A percentile compares a stretch with the other conserved stretches of the same genome.
phyloP scores from a whole-genome alignment of 2,888 invertebrate genomes.

The Sipha maydis region DNA sequence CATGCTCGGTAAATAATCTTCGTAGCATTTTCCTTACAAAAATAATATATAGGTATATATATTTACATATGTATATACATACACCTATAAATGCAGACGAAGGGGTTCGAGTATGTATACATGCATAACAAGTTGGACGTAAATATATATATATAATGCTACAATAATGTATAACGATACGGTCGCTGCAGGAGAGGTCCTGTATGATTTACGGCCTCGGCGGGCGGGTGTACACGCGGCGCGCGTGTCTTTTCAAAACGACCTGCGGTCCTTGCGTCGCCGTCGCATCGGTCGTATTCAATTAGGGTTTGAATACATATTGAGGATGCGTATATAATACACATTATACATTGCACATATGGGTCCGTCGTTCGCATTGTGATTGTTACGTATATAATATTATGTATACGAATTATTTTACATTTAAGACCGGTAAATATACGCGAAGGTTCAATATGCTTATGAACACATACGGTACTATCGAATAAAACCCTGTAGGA shows the following conservation, averaged over 20 bases:
- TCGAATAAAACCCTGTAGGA: neutral
- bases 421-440: neutral
- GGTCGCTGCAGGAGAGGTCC: neutral
- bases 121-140: neutral
- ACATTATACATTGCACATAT: too few species aligned
- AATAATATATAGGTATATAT: neutral
- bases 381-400: neutral
- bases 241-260: slow-evolving; percentile 6
- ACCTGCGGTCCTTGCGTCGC: neutral
- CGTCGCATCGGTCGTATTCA: neutral
- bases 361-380: neutral
- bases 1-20: neutral
- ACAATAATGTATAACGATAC: neutral
- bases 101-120: neutral
- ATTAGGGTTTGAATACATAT: slow-evolving; percentile 1
- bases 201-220: neutral
- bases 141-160: neutral
- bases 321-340: neutral
- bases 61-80: too few species aligned
- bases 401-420: neutral
- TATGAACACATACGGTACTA: neutral
- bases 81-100: neutral
- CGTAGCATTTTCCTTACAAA: neutral
- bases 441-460: too few species aligned
- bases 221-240: neutral